Base-by-base conservation (phyloP, 2,797 vertebrate species). In the Picus viridis region DNA sequence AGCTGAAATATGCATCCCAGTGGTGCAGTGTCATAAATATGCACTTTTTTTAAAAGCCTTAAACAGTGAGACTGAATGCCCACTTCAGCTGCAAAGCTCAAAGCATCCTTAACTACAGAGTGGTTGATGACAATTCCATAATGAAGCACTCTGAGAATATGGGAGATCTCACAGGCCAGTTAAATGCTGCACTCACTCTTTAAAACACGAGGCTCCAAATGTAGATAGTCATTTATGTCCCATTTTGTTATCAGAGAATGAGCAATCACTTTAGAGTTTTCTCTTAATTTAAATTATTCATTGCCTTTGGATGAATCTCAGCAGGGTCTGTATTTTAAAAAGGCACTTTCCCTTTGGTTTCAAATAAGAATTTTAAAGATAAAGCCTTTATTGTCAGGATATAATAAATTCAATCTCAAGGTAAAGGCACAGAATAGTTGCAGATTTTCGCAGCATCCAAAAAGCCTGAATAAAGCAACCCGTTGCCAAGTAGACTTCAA, bases 241-340 rank as follows among this genome's bases (percentile, higher is more conserved):
- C 32, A 62, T 81, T 85, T 83, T 93, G 74, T 89, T 89, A 82
- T 62, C 85, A 84, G 64, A 87, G 67, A 91, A 92, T 24, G 9
- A 95, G 89, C 72, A 94, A 94, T 92, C 89, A 83, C 77, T 78
- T 83, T 24, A 68, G 65, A 67, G 43, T 88, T 91, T 83, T 73
- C 64, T 74, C 85, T 86, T 72, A 43, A 75, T 83, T 93, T 90
- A 92, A 94, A 92, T 94, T 92, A 94, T 91, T 88, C 77, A 82
- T 88, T 76, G 29, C 54, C 83, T 87, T 74, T n/a, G 76, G 76
- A 93, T 88, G 59, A 89, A 83, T 83, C 86, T 87, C 87, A 56
- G 59, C 41, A 85, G 69, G 14, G 77, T 61, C 75, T 89, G n/a
- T 77, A 62, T 94, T 92, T 93, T 83, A 47, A 83, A 83, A 87